These are phyloP conservation scores for Montipora capitata DNA, from an alignment of 92 coral and sea anemone species.

Conservation along the genomic window DNA sequence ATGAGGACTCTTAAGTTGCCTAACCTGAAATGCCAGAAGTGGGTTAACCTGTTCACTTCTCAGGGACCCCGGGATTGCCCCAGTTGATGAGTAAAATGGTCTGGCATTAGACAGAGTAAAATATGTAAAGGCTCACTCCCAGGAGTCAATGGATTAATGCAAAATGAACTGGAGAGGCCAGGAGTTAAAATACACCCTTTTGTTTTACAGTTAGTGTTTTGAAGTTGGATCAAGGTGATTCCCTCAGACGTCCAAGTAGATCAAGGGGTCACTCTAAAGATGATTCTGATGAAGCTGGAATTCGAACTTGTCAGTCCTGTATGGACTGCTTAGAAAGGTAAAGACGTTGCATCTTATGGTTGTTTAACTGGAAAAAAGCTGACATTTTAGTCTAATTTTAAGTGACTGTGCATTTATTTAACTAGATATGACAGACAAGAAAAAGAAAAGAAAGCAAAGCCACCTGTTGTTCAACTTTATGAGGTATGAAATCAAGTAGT, in stretches of 20 bases:
- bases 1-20: too few relatives aligned
- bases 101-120: too few relatives aligned
- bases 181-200: background rate
- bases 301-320: slow-evolving; percentile 89
- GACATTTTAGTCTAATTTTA: background rate
- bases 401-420: background rate
- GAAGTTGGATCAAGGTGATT: slow-evolving; percentile 73
- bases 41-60: too few relatives aligned
- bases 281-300: slow-evolving; percentile 88
- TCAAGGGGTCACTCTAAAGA: slow-evolving; percentile 77
- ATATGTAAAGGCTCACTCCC: too few relatives aligned
- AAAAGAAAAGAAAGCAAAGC: slow-evolving; percentile 86
- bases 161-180: too few relatives aligned
- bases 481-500: slow-evolving; percentile 63
- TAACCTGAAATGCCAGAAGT: too few relatives aligned
- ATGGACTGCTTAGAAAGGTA: slow-evolving; percentile 86
- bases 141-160: too few relatives aligned
- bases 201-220: slow-evolving; percentile 72
- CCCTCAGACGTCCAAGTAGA: slow-evolving; percentile 50
- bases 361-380: background rate
- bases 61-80: too few relatives aligned
- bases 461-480: slow-evolving; percentile 85
- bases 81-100: too few relatives aligned
- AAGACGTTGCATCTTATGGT: too few relatives aligned
- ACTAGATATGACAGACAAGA: slow-evolving; percentile 92